Evolutionary conservation across 2,113 vertebrate species (phyloP), one percentile per base, ranked within the genome.

Genomic region (Gallinago paraguaiae): DNA sequence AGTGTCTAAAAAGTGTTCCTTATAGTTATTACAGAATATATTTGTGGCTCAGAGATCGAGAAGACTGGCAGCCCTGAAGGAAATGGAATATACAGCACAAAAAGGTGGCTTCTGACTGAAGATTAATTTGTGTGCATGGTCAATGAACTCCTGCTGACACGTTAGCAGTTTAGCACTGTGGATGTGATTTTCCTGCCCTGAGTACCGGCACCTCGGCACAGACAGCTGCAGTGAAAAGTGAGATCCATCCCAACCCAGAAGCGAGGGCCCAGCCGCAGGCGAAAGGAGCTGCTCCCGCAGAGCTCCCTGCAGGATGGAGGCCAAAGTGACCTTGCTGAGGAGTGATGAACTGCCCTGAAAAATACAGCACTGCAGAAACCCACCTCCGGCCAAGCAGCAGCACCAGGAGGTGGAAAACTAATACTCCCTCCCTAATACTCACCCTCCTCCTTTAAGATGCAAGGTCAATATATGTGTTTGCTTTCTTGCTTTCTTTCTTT

Each of bases 351-450:
- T 53, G 39, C 72, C 35, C 56, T 24, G 45, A 65, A 64, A 86
- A 68, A 76, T 46, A 10, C 48, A 86, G 77, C 83, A 46, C 45
- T 76, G 77, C 93, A 93, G 80, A 94, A 79, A 93, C 53, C 35
- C 37, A 51, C 61, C 56, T 92, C 64, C 2, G 0, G 80, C 72
- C 72, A 86, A 86, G 88, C 39, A 64, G 72, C 86, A 93, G 85
- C 69, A 68, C 39, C 56, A 24, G 86, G 65, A 95, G 69, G 43
- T 78, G 22, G 41, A 90, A 93, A 87, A 85, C 39, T 31, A 50
- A 51, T 35, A 33, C 12, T 81, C 23, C 18, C 71, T 37, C 46
- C 20, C 20, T 48, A 23, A 48, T 23, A 11, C 54, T 81, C 80
- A 43, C 33, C 7, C 20, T 81, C 51, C 37, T 83, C 31, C 25